phyloP scores from a whole-genome alignment of 2,113 vertebrate species.

The Excalfactoria chinensis region DNA sequence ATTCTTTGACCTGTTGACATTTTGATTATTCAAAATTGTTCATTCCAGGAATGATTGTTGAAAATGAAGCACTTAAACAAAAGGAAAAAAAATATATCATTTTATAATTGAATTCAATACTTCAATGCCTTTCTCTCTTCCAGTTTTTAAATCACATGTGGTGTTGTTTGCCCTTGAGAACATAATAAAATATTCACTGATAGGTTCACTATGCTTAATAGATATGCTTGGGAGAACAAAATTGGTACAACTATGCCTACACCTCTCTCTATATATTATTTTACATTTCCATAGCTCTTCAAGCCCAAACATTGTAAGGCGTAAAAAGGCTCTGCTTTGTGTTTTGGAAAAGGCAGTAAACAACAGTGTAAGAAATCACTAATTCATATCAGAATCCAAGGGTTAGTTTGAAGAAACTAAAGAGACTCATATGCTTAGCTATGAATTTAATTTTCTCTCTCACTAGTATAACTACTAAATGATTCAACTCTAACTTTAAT shows the following conservation, averaged over 20 bases:
- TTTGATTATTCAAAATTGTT: background rate
- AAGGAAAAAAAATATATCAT: background rate
- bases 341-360: background rate
- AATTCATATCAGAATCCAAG: background rate
- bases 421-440: background rate
- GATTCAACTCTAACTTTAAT: background rate
- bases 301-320: background rate
- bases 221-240: background rate
- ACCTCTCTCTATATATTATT: background rate
- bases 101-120: background rate
- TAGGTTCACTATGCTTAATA: background rate
- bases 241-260: background rate
- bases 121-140: background rate
- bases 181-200: background rate
- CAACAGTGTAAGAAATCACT: background rate
- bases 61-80: background rate
- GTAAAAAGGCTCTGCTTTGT: background rate
- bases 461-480: background rate
- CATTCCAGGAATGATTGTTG: background rate
- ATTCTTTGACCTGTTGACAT: background rate
- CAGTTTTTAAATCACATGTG: background rate
- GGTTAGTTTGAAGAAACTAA: background rate
- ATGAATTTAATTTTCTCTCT: constrained; percentile 2
- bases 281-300: background rate
- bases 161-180: background rate